Evolutionary conservation across 2,888 invertebrate species (phyloP).

Genomic region (Orchestes rusci): DNA sequence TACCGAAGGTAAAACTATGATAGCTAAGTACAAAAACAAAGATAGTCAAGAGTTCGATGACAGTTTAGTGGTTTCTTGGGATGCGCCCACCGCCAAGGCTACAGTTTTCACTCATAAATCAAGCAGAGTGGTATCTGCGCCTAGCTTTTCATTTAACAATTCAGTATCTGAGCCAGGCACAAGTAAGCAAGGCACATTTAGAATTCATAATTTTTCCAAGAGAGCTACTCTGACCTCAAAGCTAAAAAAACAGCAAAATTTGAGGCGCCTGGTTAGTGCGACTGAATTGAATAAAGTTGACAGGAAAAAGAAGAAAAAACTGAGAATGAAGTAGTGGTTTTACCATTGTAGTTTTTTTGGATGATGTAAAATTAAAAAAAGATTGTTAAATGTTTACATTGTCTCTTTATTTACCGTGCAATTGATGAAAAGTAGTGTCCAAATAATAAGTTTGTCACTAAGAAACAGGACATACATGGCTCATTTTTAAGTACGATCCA

Average conservation of each 20-base stretch:
- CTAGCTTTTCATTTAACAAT: conserved; percentile 22
- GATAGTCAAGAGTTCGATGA: conserved; percentile 34
- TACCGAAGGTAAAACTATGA: conserved; percentile 38
- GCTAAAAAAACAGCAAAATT: conserved; percentile 35
- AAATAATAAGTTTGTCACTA: too few relatives aligned
- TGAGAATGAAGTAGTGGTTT: conserved; percentile 31
- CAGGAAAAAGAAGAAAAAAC: conserved; percentile 40
- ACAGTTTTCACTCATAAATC: conserved; percentile 35
- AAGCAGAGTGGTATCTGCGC: conserved; percentile 23
- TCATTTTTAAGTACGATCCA: too few relatives aligned
- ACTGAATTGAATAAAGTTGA: conserved; percentile 36
- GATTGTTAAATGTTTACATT: too few relatives aligned
- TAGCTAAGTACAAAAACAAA: conserved; percentile 38
- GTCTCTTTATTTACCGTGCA: too few relatives aligned
- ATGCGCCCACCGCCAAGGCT: conserved; percentile 30
- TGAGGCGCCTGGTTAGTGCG: conserved; percentile 35
- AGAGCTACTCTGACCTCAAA: conserved; percentile 28
- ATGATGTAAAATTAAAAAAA: too few relatives aligned
- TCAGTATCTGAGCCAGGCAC: conserved; percentile 32
- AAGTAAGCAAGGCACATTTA: conserved; percentile 34
- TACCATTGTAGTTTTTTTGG: too few relatives aligned
- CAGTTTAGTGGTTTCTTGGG: conserved; percentile 40
- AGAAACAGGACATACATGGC: too few relatives aligned
- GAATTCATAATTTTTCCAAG: conserved; percentile 39
- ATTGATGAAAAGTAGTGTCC: too few relatives aligned